A percentile compares a stretch with the other conserved stretches of the same genome.
These are phyloP conservation scores for Ips nitidus DNA, from an alignment of 1,140 invertebrate species.

Conservation along the genomic window DNA sequence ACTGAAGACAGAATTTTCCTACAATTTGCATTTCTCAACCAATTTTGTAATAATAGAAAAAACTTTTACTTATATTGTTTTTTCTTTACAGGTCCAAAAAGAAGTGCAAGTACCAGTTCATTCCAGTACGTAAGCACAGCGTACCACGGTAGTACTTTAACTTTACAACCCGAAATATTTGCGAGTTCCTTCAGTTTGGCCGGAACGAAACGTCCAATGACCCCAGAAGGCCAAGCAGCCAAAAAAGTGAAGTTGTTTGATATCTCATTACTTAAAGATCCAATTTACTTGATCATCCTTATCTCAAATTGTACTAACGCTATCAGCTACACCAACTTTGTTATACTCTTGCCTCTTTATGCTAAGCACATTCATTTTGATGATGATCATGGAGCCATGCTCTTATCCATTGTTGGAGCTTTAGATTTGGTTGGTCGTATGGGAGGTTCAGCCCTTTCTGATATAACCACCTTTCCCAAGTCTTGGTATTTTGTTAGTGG, in stretches of 20 bases:
- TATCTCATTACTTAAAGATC: conserved; percentile 71
- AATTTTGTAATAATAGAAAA: no score
- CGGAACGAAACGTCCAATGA: conserved; percentile 51
- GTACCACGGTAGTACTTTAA: conserved; percentile 79
- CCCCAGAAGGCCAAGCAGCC: conserved; percentile 8
- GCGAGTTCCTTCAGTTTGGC: conserved; percentile 75
- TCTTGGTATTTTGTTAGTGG: conserved; percentile 80
- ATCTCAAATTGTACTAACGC: conserved; percentile 83
- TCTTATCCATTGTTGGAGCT: conserved; percentile 76
- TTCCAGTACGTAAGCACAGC: conserved; percentile 82
- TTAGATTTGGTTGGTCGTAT: conserved; percentile 79
- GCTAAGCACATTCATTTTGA: conserved; percentile 68
- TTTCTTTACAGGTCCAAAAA: conserved; percentile 53
- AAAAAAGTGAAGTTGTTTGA: conserved; percentile 70
- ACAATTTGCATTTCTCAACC: no score
- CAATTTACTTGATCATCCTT: conserved; percentile 77
- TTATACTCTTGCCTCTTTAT: conserved; percentile 76
- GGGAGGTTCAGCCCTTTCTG: conserved; percentile 78
- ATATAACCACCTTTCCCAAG: conserved; percentile 71
- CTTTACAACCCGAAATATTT: conserved; percentile 74
- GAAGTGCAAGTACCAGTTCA: conserved; percentile 75
- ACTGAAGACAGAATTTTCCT: no score
- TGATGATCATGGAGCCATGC: conserved; percentile 65
- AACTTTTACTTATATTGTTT: no score
- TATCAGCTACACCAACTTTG: conserved; percentile 84